These are phyloP conservation scores for Amblyjoppa fuscipennis DNA, from an alignment of 2,888 invertebrate genomes.

Conservation along the genomic window DNA sequence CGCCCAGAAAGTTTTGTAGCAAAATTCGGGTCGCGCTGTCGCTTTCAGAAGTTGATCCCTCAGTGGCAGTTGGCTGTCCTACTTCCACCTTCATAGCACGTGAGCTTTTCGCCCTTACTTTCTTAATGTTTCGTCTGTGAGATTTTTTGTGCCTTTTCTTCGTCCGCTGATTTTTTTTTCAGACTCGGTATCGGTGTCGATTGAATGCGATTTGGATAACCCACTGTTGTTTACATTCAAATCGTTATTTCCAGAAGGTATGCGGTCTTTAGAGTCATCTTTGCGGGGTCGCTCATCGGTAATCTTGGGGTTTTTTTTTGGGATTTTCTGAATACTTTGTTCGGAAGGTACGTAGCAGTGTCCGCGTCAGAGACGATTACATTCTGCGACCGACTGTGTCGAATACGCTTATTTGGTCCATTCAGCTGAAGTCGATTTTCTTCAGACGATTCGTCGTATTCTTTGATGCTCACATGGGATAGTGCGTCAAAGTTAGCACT, in stretches of 20 bases:
- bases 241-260: too few relatives aligned
- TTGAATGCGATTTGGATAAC: too few relatives aligned
- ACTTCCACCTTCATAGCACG: background rate
- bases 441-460: background rate
- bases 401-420: background rate
- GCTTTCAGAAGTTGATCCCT: conserved; percentile 6
- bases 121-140: background rate
- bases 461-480: background rate
- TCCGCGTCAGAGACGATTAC: background rate
- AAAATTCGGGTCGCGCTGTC: background rate
- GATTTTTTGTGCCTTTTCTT: conserved; percentile 12
- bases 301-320: background rate
- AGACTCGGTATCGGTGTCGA: background rate
- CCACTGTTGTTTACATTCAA: background rate
- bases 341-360: background rate
- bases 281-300: background rate
- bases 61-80: background rate
- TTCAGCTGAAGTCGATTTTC: background rate
- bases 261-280: too few relatives aligned
- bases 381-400: background rate
- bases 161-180: background rate
- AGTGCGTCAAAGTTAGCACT: too few relatives aligned
- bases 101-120: too few relatives aligned
- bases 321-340: background rate
- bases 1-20: background rate